Evolutionary conservation across 2,888 invertebrate species (phyloP).

Genomic region (Baccha elongata): DNA sequence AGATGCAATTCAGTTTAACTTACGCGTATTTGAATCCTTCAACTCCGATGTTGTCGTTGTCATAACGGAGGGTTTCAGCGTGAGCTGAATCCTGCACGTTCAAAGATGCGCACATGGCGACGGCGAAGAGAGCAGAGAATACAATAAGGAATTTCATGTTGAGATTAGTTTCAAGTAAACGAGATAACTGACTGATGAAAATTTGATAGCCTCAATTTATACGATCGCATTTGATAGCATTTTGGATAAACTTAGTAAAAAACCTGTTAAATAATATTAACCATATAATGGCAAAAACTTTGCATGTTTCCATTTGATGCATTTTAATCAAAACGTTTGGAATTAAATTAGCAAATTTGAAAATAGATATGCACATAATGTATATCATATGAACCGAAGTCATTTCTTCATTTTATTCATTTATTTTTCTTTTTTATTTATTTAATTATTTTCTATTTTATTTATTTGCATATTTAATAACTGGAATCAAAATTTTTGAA

Average conservation of each 20-base stretch:
- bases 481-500: too few relatives aligned
- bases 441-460: too few relatives aligned
- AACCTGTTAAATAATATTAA: not conserved
- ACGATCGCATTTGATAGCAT: not conserved
- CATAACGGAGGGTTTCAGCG: constrained; percentile 84
- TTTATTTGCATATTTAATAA: too few relatives aligned
- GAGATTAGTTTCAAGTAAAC: constrained; percentile 24
- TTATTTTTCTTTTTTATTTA: too few relatives aligned
- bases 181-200: constrained; percentile 20
- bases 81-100: constrained; percentile 77
- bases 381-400: too few relatives aligned
- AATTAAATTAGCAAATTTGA: too few relatives aligned
- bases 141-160: constrained; percentile 78
- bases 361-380: too few relatives aligned
- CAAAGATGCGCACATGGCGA: constrained; percentile 75
- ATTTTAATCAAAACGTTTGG: not conserved
- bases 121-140: constrained; percentile 77
- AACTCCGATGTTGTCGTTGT: constrained; percentile 83
- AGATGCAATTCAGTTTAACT: constrained; percentile 77
- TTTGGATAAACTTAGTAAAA: not conserved
- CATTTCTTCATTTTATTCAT: too few relatives aligned
- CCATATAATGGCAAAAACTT: too few relatives aligned
- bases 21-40: constrained; percentile 85
- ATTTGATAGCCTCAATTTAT: not conserved
- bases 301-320: too few relatives aligned